These are phyloP conservation scores for Isotomurus palustris DNA, from an alignment of 2,888 invertebrate genomes.

Conservation along the genomic window DNA sequence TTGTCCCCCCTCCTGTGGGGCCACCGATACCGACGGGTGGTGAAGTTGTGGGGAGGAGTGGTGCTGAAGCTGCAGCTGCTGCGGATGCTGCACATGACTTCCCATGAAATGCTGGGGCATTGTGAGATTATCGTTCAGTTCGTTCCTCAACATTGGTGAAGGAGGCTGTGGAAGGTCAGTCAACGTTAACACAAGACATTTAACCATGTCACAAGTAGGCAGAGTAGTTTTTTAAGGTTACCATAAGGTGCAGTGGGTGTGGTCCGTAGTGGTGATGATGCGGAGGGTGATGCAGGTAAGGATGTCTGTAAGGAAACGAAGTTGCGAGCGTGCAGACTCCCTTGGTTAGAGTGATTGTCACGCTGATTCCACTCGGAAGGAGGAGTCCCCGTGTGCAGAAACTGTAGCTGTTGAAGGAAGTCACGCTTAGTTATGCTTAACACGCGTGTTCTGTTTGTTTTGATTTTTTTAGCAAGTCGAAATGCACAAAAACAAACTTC, in stretches of 20 bases:
- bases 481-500: too few species aligned
- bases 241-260: not conserved
- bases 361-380: conserved; percentile 67
- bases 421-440: conserved; percentile 47
- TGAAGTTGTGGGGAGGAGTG: not conserved
- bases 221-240: not conserved
- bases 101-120: not conserved
- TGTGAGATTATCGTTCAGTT: conserved; percentile 2
- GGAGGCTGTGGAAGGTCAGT: not conserved
- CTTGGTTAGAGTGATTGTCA: conserved; percentile 67
- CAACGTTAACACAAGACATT: not conserved
- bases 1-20: not conserved
- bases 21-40: not conserved
- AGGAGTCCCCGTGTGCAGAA: conserved; percentile 71
- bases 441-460: not conserved
- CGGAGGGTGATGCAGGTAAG: not conserved
- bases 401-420: conserved; percentile 63
- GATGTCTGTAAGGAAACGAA: not conserved
- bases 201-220: not conserved
- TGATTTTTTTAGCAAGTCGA: too few species aligned
- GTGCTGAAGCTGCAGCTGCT: not conserved
- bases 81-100: not conserved
- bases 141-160: not conserved
- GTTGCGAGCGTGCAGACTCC: conserved; percentile 60
- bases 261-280: not conserved